These are phyloP conservation scores for Rambutsinella grinnellia DNA, from an alignment of 2,888 invertebrate species.

Conservation along the genomic window DNA sequence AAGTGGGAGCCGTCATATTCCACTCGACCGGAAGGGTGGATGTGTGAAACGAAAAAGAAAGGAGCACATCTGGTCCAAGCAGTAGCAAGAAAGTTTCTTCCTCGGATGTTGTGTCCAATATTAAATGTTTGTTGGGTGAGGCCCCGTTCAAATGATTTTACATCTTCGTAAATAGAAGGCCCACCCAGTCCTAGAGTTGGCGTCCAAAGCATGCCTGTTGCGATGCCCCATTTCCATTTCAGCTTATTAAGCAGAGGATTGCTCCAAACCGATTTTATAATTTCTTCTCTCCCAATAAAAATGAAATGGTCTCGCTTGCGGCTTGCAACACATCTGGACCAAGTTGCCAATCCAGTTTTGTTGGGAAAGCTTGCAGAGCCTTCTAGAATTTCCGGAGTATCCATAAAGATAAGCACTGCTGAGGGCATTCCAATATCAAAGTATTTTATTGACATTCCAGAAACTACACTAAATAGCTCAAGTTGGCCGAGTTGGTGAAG, in stretches of 20 bases:
- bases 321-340: constrained; percentile 9
- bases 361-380: not conserved
- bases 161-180: not conserved
- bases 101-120: constrained; percentile 27
- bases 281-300: constrained; percentile 8
- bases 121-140: constrained; percentile 2
- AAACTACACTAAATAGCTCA: too few species aligned
- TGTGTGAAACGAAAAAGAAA: not conserved
- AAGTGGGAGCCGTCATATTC: constrained; percentile 18
- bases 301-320: constrained; percentile 23
- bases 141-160: not conserved
- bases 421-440: not conserved
- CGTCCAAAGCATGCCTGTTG: not conserved
- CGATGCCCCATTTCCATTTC: constrained; percentile 10
- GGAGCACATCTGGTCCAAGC: constrained; percentile 16
- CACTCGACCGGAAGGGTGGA: not conserved
- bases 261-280: not conserved
- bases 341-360: not conserved
- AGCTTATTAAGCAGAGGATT: not conserved
- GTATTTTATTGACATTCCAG: too few species aligned
- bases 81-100: constrained; percentile 4
- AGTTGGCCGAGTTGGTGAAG: too few species aligned
- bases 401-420: constrained; percentile 4
- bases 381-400: not conserved
- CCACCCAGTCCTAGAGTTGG: too few species aligned